phyloP scores from a whole-genome alignment of 2,888 invertebrate genomes.

The Diarsia mendica region DNA sequence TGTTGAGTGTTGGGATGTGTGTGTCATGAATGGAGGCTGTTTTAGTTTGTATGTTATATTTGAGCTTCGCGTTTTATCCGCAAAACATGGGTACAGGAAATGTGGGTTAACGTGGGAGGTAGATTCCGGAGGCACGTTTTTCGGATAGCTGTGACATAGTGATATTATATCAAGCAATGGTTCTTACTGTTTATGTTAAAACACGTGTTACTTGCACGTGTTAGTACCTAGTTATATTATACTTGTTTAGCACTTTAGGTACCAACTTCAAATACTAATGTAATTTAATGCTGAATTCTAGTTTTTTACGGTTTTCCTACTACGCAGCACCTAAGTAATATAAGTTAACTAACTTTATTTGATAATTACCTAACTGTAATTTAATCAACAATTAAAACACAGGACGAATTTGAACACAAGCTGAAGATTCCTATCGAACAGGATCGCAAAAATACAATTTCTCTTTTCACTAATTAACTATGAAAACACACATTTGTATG shows the following conservation, averaged over 20 bases:
- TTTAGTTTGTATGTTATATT: slow-evolving; percentile 66
- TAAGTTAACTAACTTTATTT: background rate
- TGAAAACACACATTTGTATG: too few relatives aligned
- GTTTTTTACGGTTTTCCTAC: background rate
- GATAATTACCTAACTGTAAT: too few relatives aligned
- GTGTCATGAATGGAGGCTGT: slow-evolving; percentile 77
- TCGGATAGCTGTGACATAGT: background rate
- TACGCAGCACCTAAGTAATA: background rate
- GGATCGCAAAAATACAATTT: too few relatives aligned
- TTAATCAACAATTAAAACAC: too few relatives aligned
- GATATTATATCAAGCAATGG: too few relatives aligned
- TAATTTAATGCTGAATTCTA: background rate
- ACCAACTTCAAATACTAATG: background rate
- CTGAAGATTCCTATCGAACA: too few relatives aligned
- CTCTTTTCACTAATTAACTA: too few relatives aligned
- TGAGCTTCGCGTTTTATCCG: slow-evolving; percentile 57
- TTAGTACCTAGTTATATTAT: background rate
- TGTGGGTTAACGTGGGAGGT: slow-evolving; percentile 52
- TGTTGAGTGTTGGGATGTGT: slow-evolving; percentile 73
- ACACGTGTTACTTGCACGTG: background rate
- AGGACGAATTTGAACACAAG: too few relatives aligned
- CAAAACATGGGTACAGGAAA: slow-evolving; percentile 53
- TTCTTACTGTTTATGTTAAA: background rate
- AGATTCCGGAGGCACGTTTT: background rate
- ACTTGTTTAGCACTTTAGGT: background rate